Evolutionary conservation across 1,140 invertebrate species (phyloP), one percentile per base, ranked within the genome.

Genomic region (Nasonia giraulti): DNA sequence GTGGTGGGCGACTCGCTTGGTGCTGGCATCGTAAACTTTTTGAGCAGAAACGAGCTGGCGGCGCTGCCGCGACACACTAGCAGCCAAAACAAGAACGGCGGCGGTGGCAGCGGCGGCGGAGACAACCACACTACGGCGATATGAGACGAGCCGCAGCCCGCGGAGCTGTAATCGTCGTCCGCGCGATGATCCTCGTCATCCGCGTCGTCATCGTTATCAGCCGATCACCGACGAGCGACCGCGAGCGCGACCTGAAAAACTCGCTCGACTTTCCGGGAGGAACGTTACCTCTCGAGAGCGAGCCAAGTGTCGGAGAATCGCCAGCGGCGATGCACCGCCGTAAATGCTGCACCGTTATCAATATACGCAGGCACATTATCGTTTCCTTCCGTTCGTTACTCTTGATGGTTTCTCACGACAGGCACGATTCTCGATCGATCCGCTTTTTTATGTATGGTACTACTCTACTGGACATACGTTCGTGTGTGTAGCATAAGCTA

Each of bases 1-100:
- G 97, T 98, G 1, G 93, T 97, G 80, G 97, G 97, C 7, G 97
- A 98, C 91, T 96, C 97, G 23, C 94, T 97, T 66, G 97, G 97
- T 14, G 97, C 97, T 12, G 97, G 97, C 33, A 96, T 98, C 76
- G 97, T 98, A 0, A 94, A 97, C 86, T 94, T 97, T 89, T 91
- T 97, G 71, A 97, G 96, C 87, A 95, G 95, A 90, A 94, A 95
- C 73, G 96, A 98, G 89, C 90, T 97, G 31, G 91, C 90, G 10
- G 80, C 88, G 23, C 69, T 93, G 68, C 91, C 91, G 0, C 90
- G 89, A 23, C 88, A 87, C 62, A 50, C 11, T 0, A 62, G 6
- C 71, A 17, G 0, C 4, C 66, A 77, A 10, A 47, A 68, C 6
- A 23, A 77, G 47, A 47, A 74, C n/a, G 69, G 71, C 20, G 66